Percentiles rank a stretch among this genome's conserved stretches.
phyloP scores from a whole-genome alignment of 2,113 vertebrate genomes.

The Kryptolebias marmoratus region DNA sequence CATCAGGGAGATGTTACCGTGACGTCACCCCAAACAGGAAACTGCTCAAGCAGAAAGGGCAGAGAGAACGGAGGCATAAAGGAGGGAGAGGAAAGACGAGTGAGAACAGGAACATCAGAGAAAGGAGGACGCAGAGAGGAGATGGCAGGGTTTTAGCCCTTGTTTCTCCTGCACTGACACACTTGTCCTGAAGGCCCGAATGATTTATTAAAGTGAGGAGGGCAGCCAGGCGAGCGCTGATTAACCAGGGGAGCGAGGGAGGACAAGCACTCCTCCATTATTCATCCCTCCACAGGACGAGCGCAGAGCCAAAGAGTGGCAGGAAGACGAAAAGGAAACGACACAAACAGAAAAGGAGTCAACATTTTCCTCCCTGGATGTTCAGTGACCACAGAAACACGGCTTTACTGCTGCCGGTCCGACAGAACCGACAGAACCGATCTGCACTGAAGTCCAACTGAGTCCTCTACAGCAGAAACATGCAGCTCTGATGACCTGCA shows the following conservation, averaged over 20 bases:
- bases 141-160: slow-evolving; percentile 39
- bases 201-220: slow-evolving; percentile 81
- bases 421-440: slow-evolving; percentile 38
- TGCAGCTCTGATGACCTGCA: slow-evolving; percentile 67
- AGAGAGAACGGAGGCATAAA: neutral
- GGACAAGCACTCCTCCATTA: slow-evolving; percentile 82
- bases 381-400: neutral
- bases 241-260: slow-evolving; percentile 77
- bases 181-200: slow-evolving; percentile 74
- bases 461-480: slow-evolving; percentile 62
- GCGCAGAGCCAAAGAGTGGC: slow-evolving; percentile 39
- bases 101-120: slow-evolving; percentile 50
- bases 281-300: slow-evolving; percentile 72
- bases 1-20: slow-evolving; percentile 14
- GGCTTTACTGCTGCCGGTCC: slow-evolving; percentile 23
- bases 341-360: slow-evolving; percentile 20
- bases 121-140: slow-evolving; percentile 14
- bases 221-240: slow-evolving; percentile 78
- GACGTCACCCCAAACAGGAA: slow-evolving; percentile 38
- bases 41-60: slow-evolving; percentile 26
- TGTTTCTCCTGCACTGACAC: slow-evolving; percentile 51
- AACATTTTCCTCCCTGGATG: neutral
- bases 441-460: slow-evolving; percentile 44
- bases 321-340: slow-evolving; percentile 12
- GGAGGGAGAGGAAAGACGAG: slow-evolving; percentile 4